Evolutionary conservation across 2,113 vertebrate genomes (phyloP).

Genomic region (Motacilla tschutschensis): DNA sequence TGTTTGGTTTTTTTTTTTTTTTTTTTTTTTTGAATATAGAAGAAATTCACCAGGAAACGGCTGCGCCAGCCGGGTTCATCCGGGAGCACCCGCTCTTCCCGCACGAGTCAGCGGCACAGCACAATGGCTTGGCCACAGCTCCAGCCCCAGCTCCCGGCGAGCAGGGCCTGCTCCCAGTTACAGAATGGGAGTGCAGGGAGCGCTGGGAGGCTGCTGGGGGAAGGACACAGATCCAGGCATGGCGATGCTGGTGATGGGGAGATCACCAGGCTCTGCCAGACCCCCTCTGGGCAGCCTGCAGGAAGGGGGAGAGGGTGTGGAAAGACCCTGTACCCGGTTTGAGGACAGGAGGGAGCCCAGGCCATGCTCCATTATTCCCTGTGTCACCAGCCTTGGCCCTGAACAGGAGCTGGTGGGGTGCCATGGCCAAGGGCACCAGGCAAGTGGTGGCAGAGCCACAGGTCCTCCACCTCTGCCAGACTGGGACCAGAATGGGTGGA

Average conservation of each 20-base stretch:
- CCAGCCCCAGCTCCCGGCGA: background rate
- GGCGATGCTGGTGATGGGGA: accelerated
- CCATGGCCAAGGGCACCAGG: accelerated
- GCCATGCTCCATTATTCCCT: accelerated
- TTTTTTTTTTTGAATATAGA: background rate
- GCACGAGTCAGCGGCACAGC: background rate
- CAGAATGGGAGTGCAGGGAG: background rate
- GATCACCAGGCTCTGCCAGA: background rate
- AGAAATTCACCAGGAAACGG: constrained; percentile 45
- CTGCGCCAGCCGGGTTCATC: constrained; percentile 45
- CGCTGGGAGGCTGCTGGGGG: background rate
- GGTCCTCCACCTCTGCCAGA: accelerated
- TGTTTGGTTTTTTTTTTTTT: background rate
- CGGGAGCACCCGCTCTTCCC: constrained; percentile 38
- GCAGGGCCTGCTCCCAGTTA: background rate
- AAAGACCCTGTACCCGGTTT: accelerated
- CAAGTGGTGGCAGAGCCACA: background rate
- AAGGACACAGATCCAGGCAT: accelerated
- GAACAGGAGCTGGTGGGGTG: background rate
- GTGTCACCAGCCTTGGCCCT: background rate
- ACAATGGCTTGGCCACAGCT: constrained; percentile 36
- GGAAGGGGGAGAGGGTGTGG: background rate
- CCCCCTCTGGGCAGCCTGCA: accelerated
- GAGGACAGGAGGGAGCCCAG: background rate
- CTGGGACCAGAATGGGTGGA: background rate